Evolutionary conservation across 2,797 vertebrate genomes (phyloP).

Genomic region (Choloepus didactylus): DNA sequence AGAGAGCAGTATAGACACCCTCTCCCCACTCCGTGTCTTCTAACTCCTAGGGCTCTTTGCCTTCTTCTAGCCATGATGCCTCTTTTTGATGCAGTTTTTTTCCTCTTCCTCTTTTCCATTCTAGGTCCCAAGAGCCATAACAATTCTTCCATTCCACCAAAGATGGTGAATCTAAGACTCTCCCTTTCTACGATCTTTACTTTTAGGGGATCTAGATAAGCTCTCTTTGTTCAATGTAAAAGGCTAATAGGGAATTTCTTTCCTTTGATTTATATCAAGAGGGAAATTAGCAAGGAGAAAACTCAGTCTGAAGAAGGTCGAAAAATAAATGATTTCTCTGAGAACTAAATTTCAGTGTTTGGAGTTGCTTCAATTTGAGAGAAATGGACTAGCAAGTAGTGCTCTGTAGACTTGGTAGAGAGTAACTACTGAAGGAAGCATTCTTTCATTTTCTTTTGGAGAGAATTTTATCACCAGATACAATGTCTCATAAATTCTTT

Average conservation of each 20-base stretch:
- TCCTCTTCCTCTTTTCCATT: background rate
- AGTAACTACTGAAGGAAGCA: background rate
- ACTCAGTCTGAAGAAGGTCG: background rate
- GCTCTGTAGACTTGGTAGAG: background rate
- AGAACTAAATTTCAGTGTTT: slow-evolving; percentile 32
- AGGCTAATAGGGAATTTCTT: background rate
- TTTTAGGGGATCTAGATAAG: background rate
- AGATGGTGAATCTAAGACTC: background rate
- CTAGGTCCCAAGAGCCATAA: background rate
- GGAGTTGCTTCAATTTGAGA: slow-evolving; percentile 13
- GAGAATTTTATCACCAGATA: background rate
- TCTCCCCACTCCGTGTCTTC: background rate
- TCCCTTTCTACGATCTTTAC: background rate
- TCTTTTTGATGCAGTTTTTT: background rate
- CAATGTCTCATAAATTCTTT: background rate
- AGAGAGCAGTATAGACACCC: background rate
- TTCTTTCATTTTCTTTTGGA: background rate
- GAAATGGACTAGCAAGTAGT: background rate
- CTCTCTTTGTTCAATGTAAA: slow-evolving; percentile 35
- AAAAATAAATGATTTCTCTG: slow-evolving; percentile 13
- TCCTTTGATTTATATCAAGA: slow-evolving; percentile 31
- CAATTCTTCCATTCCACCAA: background rate
- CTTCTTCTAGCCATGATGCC: background rate
- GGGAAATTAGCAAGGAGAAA: background rate
- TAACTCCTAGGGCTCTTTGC: background rate